Conservation (phyloP, 2,888 invertebrate species). For the Drosophila subquinaria region DNA sequence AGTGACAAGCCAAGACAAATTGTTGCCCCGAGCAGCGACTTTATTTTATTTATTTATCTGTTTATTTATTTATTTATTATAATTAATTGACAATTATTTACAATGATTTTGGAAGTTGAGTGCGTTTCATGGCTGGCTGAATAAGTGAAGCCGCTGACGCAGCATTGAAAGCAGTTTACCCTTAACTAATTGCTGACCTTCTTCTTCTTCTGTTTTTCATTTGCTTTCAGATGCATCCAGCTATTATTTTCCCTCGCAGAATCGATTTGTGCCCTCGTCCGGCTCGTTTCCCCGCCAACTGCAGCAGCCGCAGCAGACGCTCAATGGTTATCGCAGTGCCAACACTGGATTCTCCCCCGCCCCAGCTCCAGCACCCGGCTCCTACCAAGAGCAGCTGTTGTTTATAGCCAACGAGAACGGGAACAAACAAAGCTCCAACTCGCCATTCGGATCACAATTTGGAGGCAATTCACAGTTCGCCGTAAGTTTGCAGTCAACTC, state of each 20-base stretch:
- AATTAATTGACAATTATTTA: constrained; percentile 66
- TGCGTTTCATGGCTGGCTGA: constrained; percentile 61
- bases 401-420: constrained; percentile 80
- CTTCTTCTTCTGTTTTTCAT: constrained; percentile 20
- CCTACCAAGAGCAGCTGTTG: constrained; percentile 84
- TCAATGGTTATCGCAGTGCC: constrained; percentile 53
- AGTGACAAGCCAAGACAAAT: constrained; percentile 45
- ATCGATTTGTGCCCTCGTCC: constrained; percentile 85
- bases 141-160: constrained; percentile 17
- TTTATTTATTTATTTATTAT: constrained; percentile 59
- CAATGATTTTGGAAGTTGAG: constrained; percentile 59
- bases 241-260: constrained; percentile 84
- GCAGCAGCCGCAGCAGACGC: constrained; percentile 48
- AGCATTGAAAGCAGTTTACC: constrained; percentile 13
- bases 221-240: constrained; percentile 81
- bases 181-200: constrained; percentile 54
- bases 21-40: constrained; percentile 28
- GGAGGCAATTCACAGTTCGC: constrained; percentile 65
- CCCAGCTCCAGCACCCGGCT: constrained; percentile 70
- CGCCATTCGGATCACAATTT: constrained; percentile 70
- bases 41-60: constrained; percentile 37
- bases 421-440: constrained; percentile 56
- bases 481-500: constrained; percentile 52
- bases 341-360: constrained; percentile 62
- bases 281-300: constrained; percentile 75